These are phyloP conservation scores for Gobio occitaniae DNA, from an alignment of 2,797 vertebrate genomes.

Conservation along the genomic window DNA sequence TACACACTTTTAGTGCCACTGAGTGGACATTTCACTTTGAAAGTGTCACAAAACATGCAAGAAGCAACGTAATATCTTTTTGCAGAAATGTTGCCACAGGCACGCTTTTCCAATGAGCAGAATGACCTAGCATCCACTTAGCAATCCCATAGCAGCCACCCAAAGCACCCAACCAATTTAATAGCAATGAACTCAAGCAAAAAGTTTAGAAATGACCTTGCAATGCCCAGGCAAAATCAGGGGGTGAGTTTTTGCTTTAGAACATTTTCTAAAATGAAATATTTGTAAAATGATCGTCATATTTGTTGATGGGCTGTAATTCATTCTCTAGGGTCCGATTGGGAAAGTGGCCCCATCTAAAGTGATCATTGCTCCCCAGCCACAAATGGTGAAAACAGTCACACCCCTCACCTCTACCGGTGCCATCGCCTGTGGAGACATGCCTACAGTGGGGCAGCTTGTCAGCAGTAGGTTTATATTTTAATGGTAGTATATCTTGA, in stretches of 20 bases:
- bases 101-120: not conserved
- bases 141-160: not conserved
- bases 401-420: constrained; percentile 73
- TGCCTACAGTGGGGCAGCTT: constrained; percentile 92
- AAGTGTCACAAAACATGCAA: not conserved
- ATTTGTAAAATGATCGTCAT: not conserved
- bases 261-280: not conserved
- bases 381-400: constrained; percentile 70
- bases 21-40: not conserved
- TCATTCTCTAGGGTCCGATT: constrained; percentile 68
- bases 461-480: constrained; percentile 86
- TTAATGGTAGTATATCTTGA: not conserved
- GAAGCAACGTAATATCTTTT: not conserved
- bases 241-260: not conserved
- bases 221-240: not conserved
- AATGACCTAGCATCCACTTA: not conserved
- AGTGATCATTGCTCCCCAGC: constrained; percentile 83
- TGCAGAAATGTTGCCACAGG: not conserved
- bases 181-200: not conserved
- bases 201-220: not conserved
- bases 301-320: not conserved
- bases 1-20: not conserved
- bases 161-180: not conserved
- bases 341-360: constrained; percentile 81
- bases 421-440: constrained; percentile 87